These are phyloP conservation scores for Pluvialis apricaria DNA, from an alignment of 2,113 vertebrate genomes.

Conservation along the genomic window DNA sequence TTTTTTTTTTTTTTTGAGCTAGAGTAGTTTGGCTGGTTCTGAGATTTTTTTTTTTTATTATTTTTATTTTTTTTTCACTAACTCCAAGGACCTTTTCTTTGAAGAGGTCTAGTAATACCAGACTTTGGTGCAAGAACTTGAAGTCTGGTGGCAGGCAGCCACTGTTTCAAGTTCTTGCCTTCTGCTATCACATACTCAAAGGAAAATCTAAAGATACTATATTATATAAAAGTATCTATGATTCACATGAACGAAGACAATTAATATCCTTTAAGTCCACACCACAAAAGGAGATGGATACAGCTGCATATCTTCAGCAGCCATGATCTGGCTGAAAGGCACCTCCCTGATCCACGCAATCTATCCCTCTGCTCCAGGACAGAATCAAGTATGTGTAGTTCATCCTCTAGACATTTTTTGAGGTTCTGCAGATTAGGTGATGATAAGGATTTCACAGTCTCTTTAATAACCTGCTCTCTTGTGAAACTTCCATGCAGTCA, in stretches of 20 bases:
- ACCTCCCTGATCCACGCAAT: neutral
- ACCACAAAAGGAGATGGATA: neutral
- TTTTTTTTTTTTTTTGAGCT: neutral
- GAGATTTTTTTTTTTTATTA: neutral
- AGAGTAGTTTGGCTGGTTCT: conserved; percentile 36
- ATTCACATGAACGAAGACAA: neutral
- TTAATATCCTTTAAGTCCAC: neutral
- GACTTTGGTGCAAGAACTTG: neutral
- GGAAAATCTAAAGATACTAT: neutral
- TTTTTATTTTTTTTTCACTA: neutral
- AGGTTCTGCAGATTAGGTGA: neutral
- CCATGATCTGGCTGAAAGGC: neutral
- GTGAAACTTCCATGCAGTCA: neutral
- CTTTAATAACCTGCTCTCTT: neutral
- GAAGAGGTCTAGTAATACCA: neutral
- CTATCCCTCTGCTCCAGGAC: neutral
- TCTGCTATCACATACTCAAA: neutral
- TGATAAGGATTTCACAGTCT: neutral
- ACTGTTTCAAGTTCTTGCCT: neutral
- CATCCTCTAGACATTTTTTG: neutral
- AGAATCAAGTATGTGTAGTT: neutral
- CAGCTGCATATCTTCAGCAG: neutral
- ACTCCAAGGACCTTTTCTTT: neutral
- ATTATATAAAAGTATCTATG: neutral
- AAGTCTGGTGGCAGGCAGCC: neutral